Evolutionary conservation across 2,797 vertebrate genomes (phyloP).

Genomic region (Helostoma temminkii): DNA sequence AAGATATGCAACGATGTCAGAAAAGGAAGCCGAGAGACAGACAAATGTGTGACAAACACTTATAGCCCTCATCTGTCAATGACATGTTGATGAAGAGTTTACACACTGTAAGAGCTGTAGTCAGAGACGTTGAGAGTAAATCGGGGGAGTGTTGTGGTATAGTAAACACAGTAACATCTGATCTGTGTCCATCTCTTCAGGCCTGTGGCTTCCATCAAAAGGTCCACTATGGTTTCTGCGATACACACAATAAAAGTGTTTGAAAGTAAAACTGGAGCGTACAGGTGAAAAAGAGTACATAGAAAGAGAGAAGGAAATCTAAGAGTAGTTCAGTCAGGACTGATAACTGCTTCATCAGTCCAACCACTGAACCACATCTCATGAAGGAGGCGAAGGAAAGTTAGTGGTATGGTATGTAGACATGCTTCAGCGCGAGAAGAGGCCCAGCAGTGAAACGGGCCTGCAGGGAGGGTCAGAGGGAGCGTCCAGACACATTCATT

Average conservation of each 20-base stretch:
- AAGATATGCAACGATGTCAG: slow-evolving; percentile 77
- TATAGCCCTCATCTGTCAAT: slow-evolving; percentile 79
- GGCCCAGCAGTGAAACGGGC: neutral
- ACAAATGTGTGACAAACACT: slow-evolving; percentile 56
- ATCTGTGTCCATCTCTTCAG: slow-evolving; percentile 16
- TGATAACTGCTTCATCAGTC: slow-evolving; percentile 15
- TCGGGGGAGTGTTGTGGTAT: slow-evolving; percentile 15
- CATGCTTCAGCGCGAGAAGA: slow-evolving; percentile 37
- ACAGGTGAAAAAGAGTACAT: slow-evolving; percentile 3
- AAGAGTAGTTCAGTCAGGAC: neutral
- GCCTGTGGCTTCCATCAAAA: slow-evolving; percentile 36
- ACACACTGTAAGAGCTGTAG: slow-evolving; percentile 18
- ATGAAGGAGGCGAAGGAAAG: neutral
- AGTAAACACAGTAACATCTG: slow-evolving; percentile 18
- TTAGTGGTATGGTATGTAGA: slow-evolving; percentile 20
- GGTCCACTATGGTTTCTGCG: slow-evolving; percentile 33
- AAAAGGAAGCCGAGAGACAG: slow-evolving; percentile 50
- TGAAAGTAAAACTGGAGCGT: slow-evolving; percentile 32
- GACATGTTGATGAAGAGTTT: slow-evolving; percentile 55
- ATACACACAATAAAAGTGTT: slow-evolving; percentile 22
- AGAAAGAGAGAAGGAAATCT: neutral
- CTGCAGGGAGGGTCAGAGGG: slow-evolving; percentile 1
- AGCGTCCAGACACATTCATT: slow-evolving; percentile 39
- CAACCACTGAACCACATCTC: neutral
- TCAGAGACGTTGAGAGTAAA: too few relatives aligned